These are phyloP conservation scores for Platerodrilus igneus DNA, from an alignment of 2,888 invertebrate genomes.

Conservation along the genomic window DNA sequence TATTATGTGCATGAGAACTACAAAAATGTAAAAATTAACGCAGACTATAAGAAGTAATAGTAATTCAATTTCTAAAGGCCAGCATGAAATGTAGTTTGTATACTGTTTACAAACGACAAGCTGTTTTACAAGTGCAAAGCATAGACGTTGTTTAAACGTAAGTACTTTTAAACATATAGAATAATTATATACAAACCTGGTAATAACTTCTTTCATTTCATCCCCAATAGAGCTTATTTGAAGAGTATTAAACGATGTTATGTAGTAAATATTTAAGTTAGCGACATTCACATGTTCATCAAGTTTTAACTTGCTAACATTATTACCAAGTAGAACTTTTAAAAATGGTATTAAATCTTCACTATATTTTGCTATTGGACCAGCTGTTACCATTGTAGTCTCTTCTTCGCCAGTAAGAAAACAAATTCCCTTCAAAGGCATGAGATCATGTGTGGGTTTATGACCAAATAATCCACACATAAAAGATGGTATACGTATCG, in stretches of 20 bases:
- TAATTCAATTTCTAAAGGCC: no score
- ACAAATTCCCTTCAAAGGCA: slow-evolving; percentile 55
- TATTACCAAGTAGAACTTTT: slow-evolving; percentile 58
- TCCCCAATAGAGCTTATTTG: slow-evolving; percentile 65
- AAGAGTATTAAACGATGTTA: slow-evolving; percentile 69
- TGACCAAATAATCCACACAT: slow-evolving; percentile 87
- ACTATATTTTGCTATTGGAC: slow-evolving; percentile 76
- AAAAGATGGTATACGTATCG: slow-evolving; percentile 86
- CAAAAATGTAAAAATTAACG: no score
- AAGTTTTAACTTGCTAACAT: slow-evolving; percentile 53
- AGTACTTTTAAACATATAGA: no score
- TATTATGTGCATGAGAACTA: no score
- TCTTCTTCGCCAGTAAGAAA: slow-evolving; percentile 63
- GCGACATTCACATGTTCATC: slow-evolving; percentile 60
- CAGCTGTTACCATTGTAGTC: slow-evolving; percentile 77
- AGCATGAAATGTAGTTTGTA: no score
- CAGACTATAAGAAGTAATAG: no score
- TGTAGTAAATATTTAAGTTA: slow-evolving; percentile 69
- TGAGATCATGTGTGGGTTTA: slow-evolving; percentile 60
- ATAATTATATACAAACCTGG: slow-evolving; percentile 46
- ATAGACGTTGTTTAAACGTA: no score
- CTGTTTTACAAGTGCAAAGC: no score
- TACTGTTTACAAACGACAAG: no score
- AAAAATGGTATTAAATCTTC: slow-evolving; percentile 76
- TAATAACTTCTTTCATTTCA: slow-evolving; percentile 63